phyloP scores from a whole-genome alignment of 2,888 invertebrate genomes.

The Trichopria drosophilae region DNA sequence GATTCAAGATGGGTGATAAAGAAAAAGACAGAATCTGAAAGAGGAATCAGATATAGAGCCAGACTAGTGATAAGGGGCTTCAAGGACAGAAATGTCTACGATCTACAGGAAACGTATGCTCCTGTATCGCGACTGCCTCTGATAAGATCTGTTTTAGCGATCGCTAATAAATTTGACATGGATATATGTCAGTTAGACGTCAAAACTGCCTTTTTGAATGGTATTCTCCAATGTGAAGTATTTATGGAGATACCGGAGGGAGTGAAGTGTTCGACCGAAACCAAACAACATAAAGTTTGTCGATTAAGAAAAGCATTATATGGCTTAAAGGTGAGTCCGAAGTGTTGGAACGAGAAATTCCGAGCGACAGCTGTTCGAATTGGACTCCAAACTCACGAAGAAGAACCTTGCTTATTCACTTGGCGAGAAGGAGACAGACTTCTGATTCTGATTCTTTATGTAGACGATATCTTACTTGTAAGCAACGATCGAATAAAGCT shows the following conservation, averaged over 20 bases:
- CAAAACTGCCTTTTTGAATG: no score
- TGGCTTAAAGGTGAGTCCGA: constrained; percentile 23
- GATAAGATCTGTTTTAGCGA: constrained; percentile 27
- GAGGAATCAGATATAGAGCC: constrained; percentile 20
- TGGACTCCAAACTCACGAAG: constrained; percentile 14
- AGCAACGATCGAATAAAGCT: constrained; percentile 30
- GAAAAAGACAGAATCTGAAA: constrained; percentile 14
- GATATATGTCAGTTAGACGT: no score
- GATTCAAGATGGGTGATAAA: no score
- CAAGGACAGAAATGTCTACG: constrained; percentile 26
- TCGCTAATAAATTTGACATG: no score
- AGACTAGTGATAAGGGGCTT: constrained; percentile 29
- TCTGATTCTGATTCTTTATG: constrained; percentile 23
- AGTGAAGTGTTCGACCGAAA: constrained; percentile 21
- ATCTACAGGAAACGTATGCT: constrained; percentile 31
- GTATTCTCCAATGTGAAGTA: no score
- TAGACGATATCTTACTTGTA: no score
- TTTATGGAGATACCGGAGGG: constrained; percentile 6
- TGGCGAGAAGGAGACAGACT: constrained; percentile 27
- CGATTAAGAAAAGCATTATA: no score
- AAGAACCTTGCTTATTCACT: constrained; percentile 29
- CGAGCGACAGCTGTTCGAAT: constrained; percentile 23
- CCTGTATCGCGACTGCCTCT: constrained; percentile 30
- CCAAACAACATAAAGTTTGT: no score
- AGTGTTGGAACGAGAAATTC: no score